phyloP scores from a whole-genome alignment of 2,113 vertebrate species.

The Callochromis pleurospilus region DNA sequence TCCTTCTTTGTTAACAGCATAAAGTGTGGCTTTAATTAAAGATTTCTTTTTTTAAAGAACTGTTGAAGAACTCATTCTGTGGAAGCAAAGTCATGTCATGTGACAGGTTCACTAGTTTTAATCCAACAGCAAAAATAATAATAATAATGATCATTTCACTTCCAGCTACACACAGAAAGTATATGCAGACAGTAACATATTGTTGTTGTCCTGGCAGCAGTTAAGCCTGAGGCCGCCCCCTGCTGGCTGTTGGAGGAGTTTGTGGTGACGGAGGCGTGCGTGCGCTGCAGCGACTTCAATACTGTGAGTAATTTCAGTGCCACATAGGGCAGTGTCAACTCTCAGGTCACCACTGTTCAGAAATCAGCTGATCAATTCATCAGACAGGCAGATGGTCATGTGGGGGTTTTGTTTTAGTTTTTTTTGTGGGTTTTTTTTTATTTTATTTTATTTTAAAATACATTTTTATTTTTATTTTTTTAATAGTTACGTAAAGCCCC shows the following conservation, averaged over 20 bases:
- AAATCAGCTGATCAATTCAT: neutral
- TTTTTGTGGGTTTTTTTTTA: accelerated
- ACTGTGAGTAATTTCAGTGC: neutral
- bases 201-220: neutral
- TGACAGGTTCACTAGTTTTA: neutral
- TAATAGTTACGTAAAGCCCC: neutral
- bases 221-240: conserved; percentile 2
- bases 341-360: neutral
- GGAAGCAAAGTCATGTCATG: neutral
- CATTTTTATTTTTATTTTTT: neutral
- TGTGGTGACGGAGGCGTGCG: conserved; percentile 24
- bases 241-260: conserved; percentile 61
- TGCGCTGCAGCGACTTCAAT: conserved; percentile 43
- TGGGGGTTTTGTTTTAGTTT: too few species aligned
- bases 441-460: neutral
- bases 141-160: neutral
- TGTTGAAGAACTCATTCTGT: neutral
- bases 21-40: neutral
- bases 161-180: neutral
- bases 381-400: neutral
- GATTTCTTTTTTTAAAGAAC: neutral
- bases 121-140: neutral
- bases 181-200: neutral
- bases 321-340: neutral
- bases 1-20: neutral